These are phyloP conservation scores for Diaprepes abbreviatus DNA, from an alignment of 2,888 invertebrate species.

Conservation along the genomic window DNA sequence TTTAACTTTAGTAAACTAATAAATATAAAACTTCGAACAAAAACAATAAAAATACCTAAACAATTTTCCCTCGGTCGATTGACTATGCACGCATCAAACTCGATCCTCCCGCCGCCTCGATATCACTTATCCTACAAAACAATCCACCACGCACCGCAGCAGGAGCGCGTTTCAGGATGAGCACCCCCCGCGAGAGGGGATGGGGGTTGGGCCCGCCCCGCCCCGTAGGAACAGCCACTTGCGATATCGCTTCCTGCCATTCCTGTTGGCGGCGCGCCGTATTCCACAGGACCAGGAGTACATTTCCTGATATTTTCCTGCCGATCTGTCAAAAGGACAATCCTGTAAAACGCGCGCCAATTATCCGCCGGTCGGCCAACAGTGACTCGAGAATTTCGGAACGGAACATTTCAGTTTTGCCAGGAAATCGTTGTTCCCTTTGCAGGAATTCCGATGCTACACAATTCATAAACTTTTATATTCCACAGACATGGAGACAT, in stretches of 20 bases:
- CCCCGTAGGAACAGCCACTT: constrained; percentile 68
- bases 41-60: too few species aligned
- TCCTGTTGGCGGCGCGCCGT: constrained; percentile 61
- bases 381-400: constrained; percentile 25
- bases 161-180: constrained; percentile 53
- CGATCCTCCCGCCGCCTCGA: constrained; percentile 12
- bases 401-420: constrained; percentile 30
- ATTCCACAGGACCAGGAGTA: constrained; percentile 66
- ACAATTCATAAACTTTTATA: constrained; percentile 18
- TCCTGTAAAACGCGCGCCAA: constrained; percentile 53
- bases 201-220: constrained; percentile 63
- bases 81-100: constrained; percentile 7
- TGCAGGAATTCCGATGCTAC: constrained; percentile 28
- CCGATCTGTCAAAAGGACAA: constrained; percentile 51
- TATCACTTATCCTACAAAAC: constrained; percentile 35
- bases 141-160: constrained; percentile 42
- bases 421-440: constrained; percentile 33
- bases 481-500: background rate
- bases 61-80: background rate
- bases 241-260: constrained; percentile 69
- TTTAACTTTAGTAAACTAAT: too few species aligned
- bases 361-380: constrained; percentile 49
- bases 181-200: constrained; percentile 59
- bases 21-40: too few species aligned
- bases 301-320: constrained; percentile 67